phyloP scores from a whole-genome alignment of 2,888 invertebrate genomes.

The Ametastegia equiseti region DNA sequence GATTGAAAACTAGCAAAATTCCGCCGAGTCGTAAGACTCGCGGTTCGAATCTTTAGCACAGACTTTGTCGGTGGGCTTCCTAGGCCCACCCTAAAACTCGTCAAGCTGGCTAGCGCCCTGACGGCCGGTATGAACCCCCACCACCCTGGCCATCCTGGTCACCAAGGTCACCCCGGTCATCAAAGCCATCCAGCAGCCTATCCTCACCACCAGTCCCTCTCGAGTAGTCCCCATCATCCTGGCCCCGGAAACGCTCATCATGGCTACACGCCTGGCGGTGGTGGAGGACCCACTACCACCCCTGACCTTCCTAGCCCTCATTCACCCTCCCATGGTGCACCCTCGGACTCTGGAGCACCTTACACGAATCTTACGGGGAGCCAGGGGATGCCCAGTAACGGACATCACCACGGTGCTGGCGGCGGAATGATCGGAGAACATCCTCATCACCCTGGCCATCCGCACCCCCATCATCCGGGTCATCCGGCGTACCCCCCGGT shows the following conservation, averaged over 20 bases:
- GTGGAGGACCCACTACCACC: conserved; percentile 69
- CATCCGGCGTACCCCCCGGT: conserved; percentile 74
- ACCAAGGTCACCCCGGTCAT: conserved; percentile 84
- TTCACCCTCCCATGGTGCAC: conserved; percentile 70
- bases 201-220: conserved; percentile 76
- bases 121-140: conserved; percentile 94
- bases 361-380: conserved; percentile 65
- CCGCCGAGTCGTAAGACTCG: conserved; percentile 43
- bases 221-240: conserved; percentile 76
- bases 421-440: conserved; percentile 73
- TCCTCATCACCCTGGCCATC: conserved; percentile 77
- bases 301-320: conserved; percentile 75
- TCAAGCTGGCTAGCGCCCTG: conserved; percentile 92
- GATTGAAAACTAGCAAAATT: background rate
- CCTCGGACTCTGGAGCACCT: conserved; percentile 65
- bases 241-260: conserved; percentile 70
- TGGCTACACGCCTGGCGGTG: conserved; percentile 75
- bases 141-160: conserved; percentile 79
- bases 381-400: conserved; percentile 71
- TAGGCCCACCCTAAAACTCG: conserved; percentile 78
- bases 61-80: conserved; percentile 72
- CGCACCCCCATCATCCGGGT: conserved; percentile 78
- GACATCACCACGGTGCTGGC: conserved; percentile 70
- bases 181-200: conserved; percentile 77
- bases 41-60: conserved; percentile 58